Evolutionary conservation across 2,888 invertebrate species (phyloP), one percentile per base, ranked within the genome.

Genomic region (Tanytarsus gracilentus): DNA sequence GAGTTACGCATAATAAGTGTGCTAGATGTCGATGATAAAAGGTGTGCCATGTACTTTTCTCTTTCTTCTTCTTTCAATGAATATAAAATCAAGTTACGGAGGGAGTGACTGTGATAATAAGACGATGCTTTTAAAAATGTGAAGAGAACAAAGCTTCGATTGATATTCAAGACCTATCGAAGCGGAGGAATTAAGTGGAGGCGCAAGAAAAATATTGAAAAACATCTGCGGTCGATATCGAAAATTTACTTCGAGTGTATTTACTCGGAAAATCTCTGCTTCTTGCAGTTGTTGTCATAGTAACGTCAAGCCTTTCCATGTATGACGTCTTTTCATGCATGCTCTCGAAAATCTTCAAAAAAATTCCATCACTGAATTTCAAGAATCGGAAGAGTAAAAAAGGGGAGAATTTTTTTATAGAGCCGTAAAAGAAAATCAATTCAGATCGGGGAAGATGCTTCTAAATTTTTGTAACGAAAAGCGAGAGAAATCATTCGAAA

Each of bases 151-250:
- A n/a, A n/a, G n/a, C n/a, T n/a, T n/a, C n/a, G n/a, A n/a, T n/a
- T n/a, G n/a, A n/a, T n/a, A n/a, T n/a, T n/a, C n/a, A n/a, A n/a
- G n/a, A n/a, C n/a, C n/a, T n/a, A n/a, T n/a, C n/a, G n/a, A n/a
- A n/a, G n/a, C n/a, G n/a, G n/a, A n/a, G n/a, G n/a, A n/a, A n/a
- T n/a, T n/a, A n/a, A n/a, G n/a, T n/a, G n/a, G n/a, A n/a, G n/a
- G n/a, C n/a, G n/a, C n/a, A n/a, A n/a, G n/a, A n/a, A n/a, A n/a
- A n/a, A n/a, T n/a, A n/a, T n/a, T n/a, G n/a, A n/a, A n/a, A 26
- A 52, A 21, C 53, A 55, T 55, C 53, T 55, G 53, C 16, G 53
- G 53, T n/a, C n/a, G n/a, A n/a, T n/a, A n/a, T n/a, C n/a, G n/a
- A n/a, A n/a, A n/a, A n/a, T n/a, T n/a, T n/a, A n/a, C n/a, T n/a